phyloP scores from a whole-genome alignment of 2,888 invertebrate species.

The Orchestes rusci region DNA sequence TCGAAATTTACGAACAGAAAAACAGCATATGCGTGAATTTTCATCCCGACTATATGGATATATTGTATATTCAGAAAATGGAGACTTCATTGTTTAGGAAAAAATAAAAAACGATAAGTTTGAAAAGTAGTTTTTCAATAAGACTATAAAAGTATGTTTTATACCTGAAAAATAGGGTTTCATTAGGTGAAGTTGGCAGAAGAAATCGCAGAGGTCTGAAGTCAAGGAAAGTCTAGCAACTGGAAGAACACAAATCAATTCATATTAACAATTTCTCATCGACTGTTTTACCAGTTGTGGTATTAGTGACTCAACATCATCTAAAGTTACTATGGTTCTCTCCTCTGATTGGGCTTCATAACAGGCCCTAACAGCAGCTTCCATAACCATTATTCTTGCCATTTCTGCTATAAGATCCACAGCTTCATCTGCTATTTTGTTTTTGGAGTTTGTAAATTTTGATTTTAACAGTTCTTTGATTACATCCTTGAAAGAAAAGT shows the following conservation, averaged over 20 bases:
- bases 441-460: constrained; percentile 50
- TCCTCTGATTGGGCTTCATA: constrained; percentile 47
- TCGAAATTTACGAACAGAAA: no score
- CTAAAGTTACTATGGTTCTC: constrained; percentile 46
- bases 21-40: no score
- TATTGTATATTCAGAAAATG: no score
- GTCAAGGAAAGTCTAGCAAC: constrained; percentile 51
- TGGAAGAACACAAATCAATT: constrained; percentile 30
- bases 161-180: no score
- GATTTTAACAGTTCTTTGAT: constrained; percentile 50
- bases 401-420: constrained; percentile 49
- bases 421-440: constrained; percentile 50
- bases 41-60: no score
- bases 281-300: constrained; percentile 52
- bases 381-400: constrained; percentile 49
- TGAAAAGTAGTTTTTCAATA: no score
- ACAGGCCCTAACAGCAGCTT: constrained; percentile 49
- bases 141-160: no score
- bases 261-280: neutral
- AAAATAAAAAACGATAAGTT: no score
- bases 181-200: no score
- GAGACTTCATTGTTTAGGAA: no score
- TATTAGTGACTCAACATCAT: constrained; percentile 51
- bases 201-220: neutral
- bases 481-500: constrained; percentile 45